These are phyloP conservation scores for Amiota mariae DNA, from an alignment of 2,888 invertebrate genomes.

Conservation along the genomic window DNA sequence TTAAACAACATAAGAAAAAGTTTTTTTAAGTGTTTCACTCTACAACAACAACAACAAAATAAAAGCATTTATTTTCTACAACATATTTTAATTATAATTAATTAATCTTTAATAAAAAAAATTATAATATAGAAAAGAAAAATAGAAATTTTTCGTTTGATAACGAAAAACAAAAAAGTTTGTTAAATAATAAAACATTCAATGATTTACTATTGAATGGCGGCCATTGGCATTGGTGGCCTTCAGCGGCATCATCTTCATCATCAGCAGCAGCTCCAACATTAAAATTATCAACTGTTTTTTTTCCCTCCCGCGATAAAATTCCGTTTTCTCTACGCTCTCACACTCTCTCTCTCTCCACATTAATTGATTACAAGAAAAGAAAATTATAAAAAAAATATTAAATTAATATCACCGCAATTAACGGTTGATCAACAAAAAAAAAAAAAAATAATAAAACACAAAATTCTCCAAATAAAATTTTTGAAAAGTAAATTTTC, in stretches of 20 bases:
- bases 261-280: conserved; percentile 22
- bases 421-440: not conserved
- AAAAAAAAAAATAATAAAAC: conserved; percentile 19
- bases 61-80: no score
- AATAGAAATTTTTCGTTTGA: conserved; percentile 35
- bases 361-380: not conserved
- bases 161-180: conserved; percentile 3
- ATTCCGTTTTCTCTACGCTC: not conserved
- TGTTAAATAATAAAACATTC: conserved; percentile 16
- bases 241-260: conserved; percentile 80
- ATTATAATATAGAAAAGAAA: conserved; percentile 22
- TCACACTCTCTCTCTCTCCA: not conserved
- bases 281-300: not conserved
- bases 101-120: conserved; percentile 17
- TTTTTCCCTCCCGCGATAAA: no score
- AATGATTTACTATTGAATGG: conserved; percentile 76
- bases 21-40: no score
- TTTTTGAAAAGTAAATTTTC: not conserved
- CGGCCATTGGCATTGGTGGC: conserved; percentile 83
- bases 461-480: conserved; percentile 50
- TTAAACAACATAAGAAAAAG: no score
- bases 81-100: no score
- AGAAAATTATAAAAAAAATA: not conserved
- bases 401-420: no score
- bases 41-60: no score